Evolutionary conservation across 2,113 vertebrate species (phyloP).

Genomic region (Vimba vimba): DNA sequence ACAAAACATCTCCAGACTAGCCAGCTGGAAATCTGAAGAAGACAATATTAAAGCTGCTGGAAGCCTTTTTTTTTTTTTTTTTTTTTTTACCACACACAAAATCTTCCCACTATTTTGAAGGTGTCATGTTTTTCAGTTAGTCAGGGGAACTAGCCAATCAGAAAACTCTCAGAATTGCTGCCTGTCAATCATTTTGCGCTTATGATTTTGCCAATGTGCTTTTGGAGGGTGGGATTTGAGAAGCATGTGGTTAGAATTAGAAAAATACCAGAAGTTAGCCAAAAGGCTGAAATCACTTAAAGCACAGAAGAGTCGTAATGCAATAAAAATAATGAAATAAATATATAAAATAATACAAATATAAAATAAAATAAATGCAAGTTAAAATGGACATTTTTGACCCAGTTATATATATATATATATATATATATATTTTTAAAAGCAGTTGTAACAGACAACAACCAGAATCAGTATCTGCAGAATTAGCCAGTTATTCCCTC

Average conservation of each 20-base stretch:
- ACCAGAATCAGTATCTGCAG: neutral
- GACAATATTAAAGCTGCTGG: neutral
- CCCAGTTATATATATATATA: neutral
- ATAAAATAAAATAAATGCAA: neutral
- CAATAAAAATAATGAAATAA: neutral
- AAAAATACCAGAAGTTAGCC: conserved; percentile 17
- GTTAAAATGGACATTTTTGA: neutral
- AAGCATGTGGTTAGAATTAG: conserved; percentile 2
- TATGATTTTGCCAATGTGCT: neutral
- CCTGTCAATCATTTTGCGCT: neutral
- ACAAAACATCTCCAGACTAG: neutral
- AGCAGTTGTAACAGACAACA: neutral
- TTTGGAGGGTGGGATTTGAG: neutral
- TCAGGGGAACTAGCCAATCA: neutral
- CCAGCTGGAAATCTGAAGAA: neutral
- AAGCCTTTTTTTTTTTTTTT: neutral
- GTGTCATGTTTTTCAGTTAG: neutral
- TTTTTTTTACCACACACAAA: neutral
- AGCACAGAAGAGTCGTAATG: neutral
- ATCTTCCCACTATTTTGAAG: neutral
- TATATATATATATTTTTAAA: neutral
- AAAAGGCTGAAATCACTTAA: conserved; percentile 15
- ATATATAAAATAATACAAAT: neutral
- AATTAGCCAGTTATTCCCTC: neutral
- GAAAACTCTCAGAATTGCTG: neutral